These are phyloP conservation scores for Leucopternis melanops DNA, from an alignment of 2,113 vertebrate species.

Conservation along the genomic window DNA sequence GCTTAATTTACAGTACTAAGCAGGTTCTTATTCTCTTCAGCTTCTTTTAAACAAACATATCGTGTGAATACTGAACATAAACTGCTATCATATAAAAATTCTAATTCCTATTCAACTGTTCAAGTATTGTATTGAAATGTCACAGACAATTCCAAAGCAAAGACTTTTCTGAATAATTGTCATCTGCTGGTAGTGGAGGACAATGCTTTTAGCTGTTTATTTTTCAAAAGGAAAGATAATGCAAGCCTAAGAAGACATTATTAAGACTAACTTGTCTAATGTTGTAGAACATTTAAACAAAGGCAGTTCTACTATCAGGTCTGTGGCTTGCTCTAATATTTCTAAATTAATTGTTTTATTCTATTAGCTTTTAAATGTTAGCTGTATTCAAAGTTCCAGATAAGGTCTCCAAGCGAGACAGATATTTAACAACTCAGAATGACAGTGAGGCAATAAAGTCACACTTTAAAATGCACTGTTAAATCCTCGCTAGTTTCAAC, in stretches of 20 bases:
- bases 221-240: slow-evolving; percentile 30
- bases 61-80: background rate
- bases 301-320: background rate
- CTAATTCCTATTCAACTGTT: background rate
- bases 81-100: background rate
- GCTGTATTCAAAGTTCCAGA: background rate
- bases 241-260: background rate
- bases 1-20: background rate
- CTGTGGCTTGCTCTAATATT: background rate
- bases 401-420: background rate
- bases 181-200: background rate
- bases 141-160: background rate
- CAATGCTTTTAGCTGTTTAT: slow-evolving; percentile 2
- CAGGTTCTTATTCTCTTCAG: background rate
- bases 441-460: background rate
- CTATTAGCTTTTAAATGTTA: background rate
- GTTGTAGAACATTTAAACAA: background rate
- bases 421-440: background rate
- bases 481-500: background rate
- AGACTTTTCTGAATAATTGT: background rate
- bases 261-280: slow-evolving; percentile 14
- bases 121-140: background rate
- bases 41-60: background rate
- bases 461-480: background rate
- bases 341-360: slow-evolving; percentile 16